Evolutionary conservation across 2,797 vertebrate genomes (phyloP).

Genomic region (Cirrhinus mrigala): DNA sequence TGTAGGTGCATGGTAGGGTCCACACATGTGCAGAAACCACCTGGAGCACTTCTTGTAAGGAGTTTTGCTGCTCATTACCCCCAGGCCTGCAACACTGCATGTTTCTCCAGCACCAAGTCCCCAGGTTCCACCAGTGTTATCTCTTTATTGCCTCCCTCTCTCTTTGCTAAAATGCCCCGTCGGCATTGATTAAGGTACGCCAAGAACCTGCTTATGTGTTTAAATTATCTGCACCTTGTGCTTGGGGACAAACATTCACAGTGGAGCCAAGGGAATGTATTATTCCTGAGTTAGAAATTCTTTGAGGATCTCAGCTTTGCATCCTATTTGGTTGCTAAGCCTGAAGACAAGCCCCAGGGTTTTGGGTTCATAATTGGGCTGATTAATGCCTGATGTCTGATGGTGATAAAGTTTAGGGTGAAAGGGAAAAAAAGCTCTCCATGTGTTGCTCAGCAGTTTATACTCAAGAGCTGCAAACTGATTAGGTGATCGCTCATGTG

Average conservation of each 20-base stretch:
- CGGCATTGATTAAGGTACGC: slow-evolving; percentile 83
- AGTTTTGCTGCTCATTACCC: slow-evolving; percentile 83
- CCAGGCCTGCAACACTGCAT: slow-evolving; percentile 74
- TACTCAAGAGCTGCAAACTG: slow-evolving; percentile 61
- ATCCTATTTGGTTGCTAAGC: slow-evolving; percentile 83
- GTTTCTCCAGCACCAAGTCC: slow-evolving; percentile 79
- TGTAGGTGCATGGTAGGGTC: slow-evolving; percentile 8
- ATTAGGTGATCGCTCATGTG: slow-evolving; percentile 49
- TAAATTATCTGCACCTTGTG: slow-evolving; percentile 82
- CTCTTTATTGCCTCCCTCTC: slow-evolving; percentile 77
- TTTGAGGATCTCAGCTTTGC: slow-evolving; percentile 84
- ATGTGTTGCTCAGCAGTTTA: slow-evolving; percentile 57
- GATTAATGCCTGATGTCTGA: slow-evolving; percentile 80
- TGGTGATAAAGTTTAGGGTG: slow-evolving; percentile 69
- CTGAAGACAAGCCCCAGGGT: slow-evolving; percentile 76
- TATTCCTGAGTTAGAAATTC: slow-evolving; percentile 82
- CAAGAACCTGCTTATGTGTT: slow-evolving; percentile 85
- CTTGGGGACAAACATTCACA: slow-evolving; percentile 78
- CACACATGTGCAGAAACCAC: slow-evolving; percentile 51
- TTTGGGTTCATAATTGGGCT: slow-evolving; percentile 78
- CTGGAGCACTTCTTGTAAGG: slow-evolving; percentile 81
- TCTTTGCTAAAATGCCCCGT: slow-evolving; percentile 75
- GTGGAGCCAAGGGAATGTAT: slow-evolving; percentile 77
- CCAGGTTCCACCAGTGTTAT: slow-evolving; percentile 80
- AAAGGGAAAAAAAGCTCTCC: slow-evolving; percentile 70